Evolutionary conservation across 2,797 vertebrate genomes (phyloP).

Genomic region (Varecia variegata): DNA sequence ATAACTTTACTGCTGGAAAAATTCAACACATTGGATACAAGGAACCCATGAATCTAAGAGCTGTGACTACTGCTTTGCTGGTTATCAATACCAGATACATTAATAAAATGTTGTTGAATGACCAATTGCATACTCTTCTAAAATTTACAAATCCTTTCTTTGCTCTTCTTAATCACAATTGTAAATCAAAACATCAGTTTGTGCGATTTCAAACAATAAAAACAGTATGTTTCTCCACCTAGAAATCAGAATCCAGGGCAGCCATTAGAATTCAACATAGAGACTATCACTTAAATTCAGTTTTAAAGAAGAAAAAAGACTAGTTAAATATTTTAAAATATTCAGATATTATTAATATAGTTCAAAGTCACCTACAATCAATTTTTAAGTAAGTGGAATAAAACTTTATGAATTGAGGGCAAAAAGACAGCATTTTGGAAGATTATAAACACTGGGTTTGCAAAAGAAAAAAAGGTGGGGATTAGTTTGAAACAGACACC

Average conservation of each 20-base stretch:
- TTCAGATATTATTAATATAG: not conserved
- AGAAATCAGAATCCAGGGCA: not conserved
- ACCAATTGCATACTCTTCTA: not conserved
- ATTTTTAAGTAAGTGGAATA: not conserved
- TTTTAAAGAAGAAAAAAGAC: not conserved
- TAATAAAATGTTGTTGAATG: not conserved
- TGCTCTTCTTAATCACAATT: not conserved
- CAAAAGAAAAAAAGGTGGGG: not conserved
- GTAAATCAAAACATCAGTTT: not conserved
- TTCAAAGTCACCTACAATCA: not conserved
- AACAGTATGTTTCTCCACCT: not conserved
- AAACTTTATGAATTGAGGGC: not conserved
- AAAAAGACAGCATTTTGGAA: not conserved
- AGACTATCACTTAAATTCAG: not conserved
- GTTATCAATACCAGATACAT: not conserved
- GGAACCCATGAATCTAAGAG: not conserved
- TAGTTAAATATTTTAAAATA: not conserved
- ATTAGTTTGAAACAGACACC: constrained; percentile 37
- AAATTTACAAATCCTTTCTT: not conserved
- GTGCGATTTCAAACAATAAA: constrained; percentile 16
- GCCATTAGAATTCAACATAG: not conserved
- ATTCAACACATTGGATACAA: not conserved
- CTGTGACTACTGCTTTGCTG: not conserved
- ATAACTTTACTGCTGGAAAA: not conserved
- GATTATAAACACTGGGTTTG: not conserved